These are phyloP conservation scores for Orius insidiosus DNA, from an alignment of 1,140 invertebrate genomes.

Conservation along the genomic window DNA sequence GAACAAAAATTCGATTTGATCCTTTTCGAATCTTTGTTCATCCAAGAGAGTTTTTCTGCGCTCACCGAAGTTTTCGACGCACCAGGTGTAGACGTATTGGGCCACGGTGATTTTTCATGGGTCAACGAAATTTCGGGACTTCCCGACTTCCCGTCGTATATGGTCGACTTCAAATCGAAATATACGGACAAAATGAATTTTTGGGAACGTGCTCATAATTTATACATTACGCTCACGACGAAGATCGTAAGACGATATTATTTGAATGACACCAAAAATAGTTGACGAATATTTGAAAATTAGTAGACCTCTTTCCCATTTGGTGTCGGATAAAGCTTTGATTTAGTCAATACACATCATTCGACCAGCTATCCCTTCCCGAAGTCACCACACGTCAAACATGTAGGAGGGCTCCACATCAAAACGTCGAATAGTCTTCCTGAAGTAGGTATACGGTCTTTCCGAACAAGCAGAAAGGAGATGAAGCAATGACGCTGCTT, in stretches of 20 bases:
- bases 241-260: background rate
- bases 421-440: conserved; percentile 21
- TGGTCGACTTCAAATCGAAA: background rate
- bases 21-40: background rate
- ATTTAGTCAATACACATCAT: conserved; percentile 23
- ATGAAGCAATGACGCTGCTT: too few relatives aligned
- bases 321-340: conserved; percentile 17
- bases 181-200: background rate
- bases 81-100: background rate
- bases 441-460: conserved; percentile 18
- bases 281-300: conserved; percentile 18
- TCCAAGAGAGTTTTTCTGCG: background rate
- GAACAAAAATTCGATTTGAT: background rate
- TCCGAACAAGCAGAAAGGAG: too few relatives aligned
- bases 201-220: background rate
- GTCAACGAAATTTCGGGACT: background rate
- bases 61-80: background rate
- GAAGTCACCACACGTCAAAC: conserved; percentile 22
- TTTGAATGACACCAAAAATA: background rate
- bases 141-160: conserved; percentile 2
- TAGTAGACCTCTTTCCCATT: conserved; percentile 13
- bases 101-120: background rate
- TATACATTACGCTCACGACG: background rate
- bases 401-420: conserved; percentile 24
- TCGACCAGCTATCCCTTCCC: conserved; percentile 22